Evolutionary conservation across 2,797 vertebrate species (phyloP).

Genomic region (Spinibarbus caldwelli): DNA sequence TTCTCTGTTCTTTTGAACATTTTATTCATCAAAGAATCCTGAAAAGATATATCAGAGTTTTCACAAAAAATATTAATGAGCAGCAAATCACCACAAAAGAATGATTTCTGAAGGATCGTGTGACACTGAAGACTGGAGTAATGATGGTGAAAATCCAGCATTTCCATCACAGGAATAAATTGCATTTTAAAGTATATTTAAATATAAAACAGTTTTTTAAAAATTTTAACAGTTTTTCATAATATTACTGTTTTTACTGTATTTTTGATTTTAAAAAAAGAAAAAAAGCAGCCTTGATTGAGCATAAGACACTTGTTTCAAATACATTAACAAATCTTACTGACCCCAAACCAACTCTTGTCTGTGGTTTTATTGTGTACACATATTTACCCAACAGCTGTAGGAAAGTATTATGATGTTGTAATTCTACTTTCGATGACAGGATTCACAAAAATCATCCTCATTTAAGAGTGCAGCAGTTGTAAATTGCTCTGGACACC

Average conservation of each 20-base stretch:
- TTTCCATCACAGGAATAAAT: no score
- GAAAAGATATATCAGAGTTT: not conserved
- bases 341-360: not conserved
- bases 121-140: no score
- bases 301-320: no score
- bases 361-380: not conserved
- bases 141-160: no score
- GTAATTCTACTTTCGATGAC: not conserved
- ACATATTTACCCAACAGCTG: not conserved
- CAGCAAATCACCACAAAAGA: no score
- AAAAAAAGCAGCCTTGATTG: not conserved
- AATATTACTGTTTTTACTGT: not conserved
- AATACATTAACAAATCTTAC: no score
- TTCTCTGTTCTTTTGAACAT: not conserved
- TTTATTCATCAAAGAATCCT: not conserved
- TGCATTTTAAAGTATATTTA: no score
- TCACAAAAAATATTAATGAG: no score
- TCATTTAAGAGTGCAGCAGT: not conserved
- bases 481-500: not conserved
- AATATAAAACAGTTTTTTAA: no score
- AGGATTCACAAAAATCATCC: not conserved
- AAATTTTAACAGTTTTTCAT: not conserved
- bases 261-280: no score
- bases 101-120: no score
- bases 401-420: not conserved